Evolutionary conservation across 2,113 vertebrate species (phyloP).

Genomic region (Galeopterus variegatus): DNA sequence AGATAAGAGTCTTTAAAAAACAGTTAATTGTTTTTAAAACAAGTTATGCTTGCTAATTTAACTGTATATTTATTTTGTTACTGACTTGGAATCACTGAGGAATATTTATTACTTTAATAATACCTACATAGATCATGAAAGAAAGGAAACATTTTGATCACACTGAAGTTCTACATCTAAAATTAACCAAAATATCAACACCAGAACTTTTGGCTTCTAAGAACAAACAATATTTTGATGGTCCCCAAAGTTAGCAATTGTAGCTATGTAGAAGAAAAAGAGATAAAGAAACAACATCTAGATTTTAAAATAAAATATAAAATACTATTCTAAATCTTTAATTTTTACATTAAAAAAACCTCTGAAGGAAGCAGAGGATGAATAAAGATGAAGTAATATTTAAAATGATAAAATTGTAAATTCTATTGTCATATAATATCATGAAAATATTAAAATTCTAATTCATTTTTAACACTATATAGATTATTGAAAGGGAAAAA

Average conservation of each 20-base stretch:
- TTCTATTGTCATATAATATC: neutral
- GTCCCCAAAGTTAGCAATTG: neutral
- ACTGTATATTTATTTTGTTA: neutral
- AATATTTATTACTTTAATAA: slow-evolving; percentile 16
- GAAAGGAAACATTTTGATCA: neutral
- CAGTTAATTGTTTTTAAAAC: slow-evolving; percentile 14
- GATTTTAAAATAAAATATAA: slow-evolving; percentile 43
- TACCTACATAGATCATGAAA: neutral
- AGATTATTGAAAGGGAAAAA: neutral
- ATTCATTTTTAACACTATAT: neutral
- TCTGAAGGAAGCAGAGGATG: neutral
- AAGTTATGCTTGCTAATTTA: slow-evolving; percentile 33
- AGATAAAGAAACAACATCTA: neutral
- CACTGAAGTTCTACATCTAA: neutral
- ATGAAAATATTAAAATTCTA: slow-evolving; percentile 30
- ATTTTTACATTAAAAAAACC: neutral
- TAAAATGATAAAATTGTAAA: neutral
- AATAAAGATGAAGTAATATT: neutral
- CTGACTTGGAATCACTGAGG: neutral
- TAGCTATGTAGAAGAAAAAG: neutral
- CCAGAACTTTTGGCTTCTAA: neutral
- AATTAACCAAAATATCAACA: neutral
- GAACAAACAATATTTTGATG: neutral
- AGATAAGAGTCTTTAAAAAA: neutral
- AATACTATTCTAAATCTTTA: slow-evolving; percentile 55